These are phyloP conservation scores for Forbesichthys agassizii DNA, from an alignment of 2,113 vertebrate genomes.

Conservation along the genomic window DNA sequence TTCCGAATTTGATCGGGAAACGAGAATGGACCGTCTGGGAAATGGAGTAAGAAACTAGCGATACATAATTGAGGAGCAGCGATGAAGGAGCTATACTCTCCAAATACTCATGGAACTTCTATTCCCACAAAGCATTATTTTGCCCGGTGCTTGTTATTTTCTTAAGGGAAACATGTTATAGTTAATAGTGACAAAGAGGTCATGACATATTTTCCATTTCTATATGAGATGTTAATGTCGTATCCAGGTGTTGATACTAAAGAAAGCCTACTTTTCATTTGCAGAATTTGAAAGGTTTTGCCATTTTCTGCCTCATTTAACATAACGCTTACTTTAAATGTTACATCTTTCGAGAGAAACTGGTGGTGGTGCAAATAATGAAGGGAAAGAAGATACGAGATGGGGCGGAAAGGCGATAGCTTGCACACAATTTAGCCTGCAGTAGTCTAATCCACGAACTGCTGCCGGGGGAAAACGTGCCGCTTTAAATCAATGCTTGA, in stretches of 20 bases:
- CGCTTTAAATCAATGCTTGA: conserved; percentile 52
- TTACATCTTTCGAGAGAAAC: conserved; percentile 49
- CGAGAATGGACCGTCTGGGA: conserved; percentile 32
- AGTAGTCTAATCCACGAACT: conserved; percentile 28
- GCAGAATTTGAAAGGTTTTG: conserved; percentile 10
- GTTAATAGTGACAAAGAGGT: conserved; percentile 70
- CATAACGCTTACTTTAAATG: conserved; percentile 44
- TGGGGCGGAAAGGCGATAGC: conserved; percentile 43
- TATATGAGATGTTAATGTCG: conserved; percentile 49
- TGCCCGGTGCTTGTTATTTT: conserved; percentile 55
- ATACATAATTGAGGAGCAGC: conserved; percentile 58
- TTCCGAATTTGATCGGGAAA: conserved; percentile 49
- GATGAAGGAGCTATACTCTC: conserved; percentile 54
- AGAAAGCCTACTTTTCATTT: conserved; percentile 29
- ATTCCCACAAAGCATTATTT: conserved; percentile 56
- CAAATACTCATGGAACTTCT: conserved; percentile 67
- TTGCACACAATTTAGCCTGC: conserved; percentile 38
- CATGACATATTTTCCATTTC: conserved; percentile 55
- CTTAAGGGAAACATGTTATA: conserved; percentile 65
- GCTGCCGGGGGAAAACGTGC: conserved; percentile 25
- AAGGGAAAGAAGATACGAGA: conserved; percentile 48
- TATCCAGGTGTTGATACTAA: conserved; percentile 17
- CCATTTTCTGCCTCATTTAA: conserved; percentile 37
- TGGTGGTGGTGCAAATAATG: conserved; percentile 42
- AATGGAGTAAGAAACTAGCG: conserved; percentile 56